Conservation (phyloP, 2,797 vertebrate species). For the Lagodon rhomboides region DNA sequence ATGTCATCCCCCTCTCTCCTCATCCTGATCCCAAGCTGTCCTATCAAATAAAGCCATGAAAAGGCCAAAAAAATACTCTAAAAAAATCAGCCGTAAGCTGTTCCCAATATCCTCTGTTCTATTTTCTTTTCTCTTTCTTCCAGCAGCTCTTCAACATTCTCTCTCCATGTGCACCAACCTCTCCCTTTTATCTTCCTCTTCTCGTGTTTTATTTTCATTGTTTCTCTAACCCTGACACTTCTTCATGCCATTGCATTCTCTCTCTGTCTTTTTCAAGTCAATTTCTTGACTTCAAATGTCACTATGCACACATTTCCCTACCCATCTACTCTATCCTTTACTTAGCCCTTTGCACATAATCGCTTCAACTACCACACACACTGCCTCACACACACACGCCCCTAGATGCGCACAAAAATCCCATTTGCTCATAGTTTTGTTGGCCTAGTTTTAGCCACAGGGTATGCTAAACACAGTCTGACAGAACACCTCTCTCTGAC, state of each 20-base stretch:
- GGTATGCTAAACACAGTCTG: conserved; percentile 49
- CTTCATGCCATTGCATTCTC: neutral
- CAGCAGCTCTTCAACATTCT: neutral
- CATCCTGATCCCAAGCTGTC: too few relatives aligned
- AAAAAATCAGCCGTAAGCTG: neutral
- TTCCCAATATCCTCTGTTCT: neutral
- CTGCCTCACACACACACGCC: neutral
- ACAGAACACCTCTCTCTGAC: conserved; percentile 56
- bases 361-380: conserved; percentile 1
- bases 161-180: too few relatives aligned
- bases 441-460: conserved; percentile 46
- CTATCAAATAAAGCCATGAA: too few relatives aligned
- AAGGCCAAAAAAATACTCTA: neutral
- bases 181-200: neutral
- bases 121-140: too few relatives aligned
- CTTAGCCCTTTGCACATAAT: neutral
- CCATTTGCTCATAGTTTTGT: conserved; percentile 36
- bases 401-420: conserved; percentile 19
- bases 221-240: neutral
- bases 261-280: neutral
- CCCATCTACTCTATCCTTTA: neutral
- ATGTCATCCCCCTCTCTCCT: too few relatives aligned
- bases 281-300: neutral
- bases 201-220: neutral
- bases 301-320: conserved; percentile 9